phyloP scores from a whole-genome alignment of 2,797 vertebrate species.

The Bradypodion ventrale region DNA sequence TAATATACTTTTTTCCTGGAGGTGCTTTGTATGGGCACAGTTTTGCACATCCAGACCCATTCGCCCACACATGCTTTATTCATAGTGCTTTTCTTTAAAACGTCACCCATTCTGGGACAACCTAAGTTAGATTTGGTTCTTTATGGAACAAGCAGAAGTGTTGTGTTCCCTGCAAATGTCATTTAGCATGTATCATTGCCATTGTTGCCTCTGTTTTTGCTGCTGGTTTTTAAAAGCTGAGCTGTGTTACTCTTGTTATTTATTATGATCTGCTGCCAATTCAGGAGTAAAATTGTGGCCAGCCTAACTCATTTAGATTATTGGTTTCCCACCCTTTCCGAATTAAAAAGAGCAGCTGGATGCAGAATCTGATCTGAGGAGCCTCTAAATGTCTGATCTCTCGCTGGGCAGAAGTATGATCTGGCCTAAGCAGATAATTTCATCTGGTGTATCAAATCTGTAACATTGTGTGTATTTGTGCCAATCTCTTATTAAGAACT shows the following conservation, averaged over 20 bases:
- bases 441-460: too few relatives aligned
- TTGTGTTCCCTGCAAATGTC: constrained; percentile 63
- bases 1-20: constrained; percentile 59
- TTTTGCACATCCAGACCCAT: not conserved
- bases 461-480: too few relatives aligned
- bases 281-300: constrained; percentile 48
- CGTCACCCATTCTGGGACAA: not conserved
- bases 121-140: constrained; percentile 14
- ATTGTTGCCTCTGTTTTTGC: constrained; percentile 47
- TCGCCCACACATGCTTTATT: not conserved
- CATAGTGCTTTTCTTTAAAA: constrained; percentile 19
- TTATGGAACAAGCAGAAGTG: constrained; percentile 31
- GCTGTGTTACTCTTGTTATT: constrained; percentile 53
- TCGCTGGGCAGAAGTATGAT: not conserved
- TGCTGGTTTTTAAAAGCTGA: constrained; percentile 58
- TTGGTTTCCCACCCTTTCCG: constrained; percentile 27
- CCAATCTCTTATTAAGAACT: too few relatives aligned
- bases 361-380: not conserved
- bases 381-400: too few relatives aligned
- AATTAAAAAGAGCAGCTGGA: not conserved
- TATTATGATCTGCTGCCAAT: constrained; percentile 55
- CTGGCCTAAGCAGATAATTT: not conserved
- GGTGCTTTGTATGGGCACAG: not conserved
- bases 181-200: constrained; percentile 59
- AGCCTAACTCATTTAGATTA: constrained; percentile 56